A percentile compares a stretch with the other conserved stretches of the same genome.
phyloP scores from a whole-genome alignment of 2,888 invertebrate genomes.

The Sinhomidia bicolor region DNA sequence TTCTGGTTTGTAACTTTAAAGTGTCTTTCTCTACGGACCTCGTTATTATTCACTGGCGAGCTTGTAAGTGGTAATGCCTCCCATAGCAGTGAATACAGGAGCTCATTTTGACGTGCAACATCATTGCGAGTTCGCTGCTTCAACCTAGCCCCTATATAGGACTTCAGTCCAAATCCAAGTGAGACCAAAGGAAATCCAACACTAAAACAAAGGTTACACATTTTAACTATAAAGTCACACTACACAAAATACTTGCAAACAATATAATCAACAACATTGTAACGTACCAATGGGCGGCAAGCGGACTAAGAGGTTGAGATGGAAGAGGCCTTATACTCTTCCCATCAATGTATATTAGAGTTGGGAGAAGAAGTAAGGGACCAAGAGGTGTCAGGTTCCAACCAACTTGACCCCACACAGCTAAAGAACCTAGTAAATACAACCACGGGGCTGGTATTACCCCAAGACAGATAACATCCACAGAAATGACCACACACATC shows the following conservation, averaged over 20 bases:
- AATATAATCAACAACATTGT: neutral
- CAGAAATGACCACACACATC: constrained; percentile 80
- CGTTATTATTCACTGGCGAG: constrained; percentile 79
- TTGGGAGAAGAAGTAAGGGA: constrained; percentile 79
- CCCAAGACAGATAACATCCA: constrained; percentile 80
- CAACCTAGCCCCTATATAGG: constrained; percentile 79
- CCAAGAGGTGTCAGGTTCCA: constrained; percentile 79
- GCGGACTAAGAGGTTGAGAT: constrained; percentile 79
- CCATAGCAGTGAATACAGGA: constrained; percentile 78
- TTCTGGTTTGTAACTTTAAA: neutral
- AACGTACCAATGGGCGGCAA: constrained; percentile 80
- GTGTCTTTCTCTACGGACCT: constrained; percentile 64
- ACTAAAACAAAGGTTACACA: too few relatives aligned
- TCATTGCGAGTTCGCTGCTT: constrained; percentile 80
- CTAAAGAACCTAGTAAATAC: constrained; percentile 79
- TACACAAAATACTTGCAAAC: too few relatives aligned
- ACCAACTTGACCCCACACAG: constrained; percentile 80
- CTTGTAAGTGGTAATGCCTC: constrained; percentile 80
- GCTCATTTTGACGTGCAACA: constrained; percentile 79
- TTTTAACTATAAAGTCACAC: too few relatives aligned
- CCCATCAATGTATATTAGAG: constrained; percentile 80
- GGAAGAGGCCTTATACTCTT: constrained; percentile 80
- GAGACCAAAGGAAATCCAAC: constrained; percentile 80
- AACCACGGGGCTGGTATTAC: constrained; percentile 80
- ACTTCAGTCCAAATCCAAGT: constrained; percentile 80